These are phyloP conservation scores for Gasteruption jaculator DNA, from an alignment of 2,888 invertebrate genomes.

Conservation along the genomic window DNA sequence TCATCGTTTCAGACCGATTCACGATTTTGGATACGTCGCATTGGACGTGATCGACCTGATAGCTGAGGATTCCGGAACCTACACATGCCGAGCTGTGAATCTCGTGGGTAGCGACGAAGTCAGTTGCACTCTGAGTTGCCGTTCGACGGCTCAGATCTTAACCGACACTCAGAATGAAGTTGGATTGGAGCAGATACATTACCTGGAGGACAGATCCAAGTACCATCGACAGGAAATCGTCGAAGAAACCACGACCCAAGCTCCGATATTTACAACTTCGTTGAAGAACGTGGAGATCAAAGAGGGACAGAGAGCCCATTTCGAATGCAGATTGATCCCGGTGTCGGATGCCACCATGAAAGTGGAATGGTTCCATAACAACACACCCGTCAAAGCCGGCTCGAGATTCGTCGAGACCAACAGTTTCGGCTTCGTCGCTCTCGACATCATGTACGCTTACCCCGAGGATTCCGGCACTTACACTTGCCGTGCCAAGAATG, in stretches of 20 bases:
- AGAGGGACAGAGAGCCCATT: constrained; percentile 92
- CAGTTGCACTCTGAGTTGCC: constrained; percentile 67
- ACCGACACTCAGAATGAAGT: constrained; percentile 84
- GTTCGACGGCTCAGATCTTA: constrained; percentile 75
- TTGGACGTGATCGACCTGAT: constrained; percentile 94
- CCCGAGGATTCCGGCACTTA: constrained; percentile 97
- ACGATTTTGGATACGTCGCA: constrained; percentile 98
- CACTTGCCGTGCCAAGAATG: constrained; percentile 88
- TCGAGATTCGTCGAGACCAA: constrained; percentile 94
- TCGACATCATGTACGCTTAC: constrained; percentile 92
- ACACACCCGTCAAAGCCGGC: constrained; percentile 83
- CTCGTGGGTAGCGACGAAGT: constrained; percentile 85
- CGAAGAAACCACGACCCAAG: constrained; percentile 84
- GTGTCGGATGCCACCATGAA: constrained; percentile 91
- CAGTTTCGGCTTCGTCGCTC: constrained; percentile 95
- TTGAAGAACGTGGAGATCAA: constrained; percentile 88
- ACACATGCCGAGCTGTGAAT: constrained; percentile 91
- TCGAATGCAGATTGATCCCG: constrained; percentile 90
- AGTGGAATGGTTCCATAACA: constrained; percentile 95
- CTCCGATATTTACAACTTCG: constrained; percentile 90
- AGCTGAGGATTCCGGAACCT: constrained; percentile 91
- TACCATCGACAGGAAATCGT: constrained; percentile 70
- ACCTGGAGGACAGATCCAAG: constrained; percentile 78
- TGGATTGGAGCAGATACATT: constrained; percentile 84
- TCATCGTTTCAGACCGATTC: constrained; percentile 92